Base-by-base conservation (phyloP, 2,113 vertebrate species). In the Morone saxatilis region DNA sequence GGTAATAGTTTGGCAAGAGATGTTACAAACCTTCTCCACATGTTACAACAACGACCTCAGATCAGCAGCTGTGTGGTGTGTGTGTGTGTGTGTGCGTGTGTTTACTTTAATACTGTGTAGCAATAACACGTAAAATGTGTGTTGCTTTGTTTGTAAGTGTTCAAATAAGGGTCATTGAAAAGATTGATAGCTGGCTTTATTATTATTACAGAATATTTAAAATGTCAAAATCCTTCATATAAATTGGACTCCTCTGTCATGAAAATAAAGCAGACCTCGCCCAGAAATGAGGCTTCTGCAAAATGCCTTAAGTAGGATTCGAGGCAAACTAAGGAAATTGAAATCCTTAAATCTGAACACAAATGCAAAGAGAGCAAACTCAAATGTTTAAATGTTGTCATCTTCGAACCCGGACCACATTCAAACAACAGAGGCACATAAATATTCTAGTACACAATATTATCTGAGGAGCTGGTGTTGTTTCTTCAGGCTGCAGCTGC, bases 11-110 rank as follows among this genome's bases (percentile, higher is more conserved):
- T 92, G 88, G 90, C 89, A 89, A 25, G 54, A 84, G 80, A 88
- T 82, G 76, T 87, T 76, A 84, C 83, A 89, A 77, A 87, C 56
- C 76, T 40, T 73, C 83, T 87, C 70, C 79, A 84, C 93, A 88
- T 91, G 94, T 94, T 91, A 62, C 76, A 92, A 94, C 94, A 94
- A 78, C 59, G 80, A 78, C 86, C 84, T 80, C 22, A 82, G 56
- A 89, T 80, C 78, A 83, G 83, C 86, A 93, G 84, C 73, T 80
- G 82, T 79, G 81, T 38, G 25, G 72, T 65, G 76, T 62, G 66
- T 68, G 51, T 51, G 57, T 51, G 40, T 71, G 20, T 17, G 72
- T 41, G 53, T 41, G 11, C 13, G 43, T 9, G 71, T 31, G 50
- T 56, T 79, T 66, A 72, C 75, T 66, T 60, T 59, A 47, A 83